Conservation (phyloP, 2,888 invertebrate genomes). For the Dermolepida albohirtum region DNA sequence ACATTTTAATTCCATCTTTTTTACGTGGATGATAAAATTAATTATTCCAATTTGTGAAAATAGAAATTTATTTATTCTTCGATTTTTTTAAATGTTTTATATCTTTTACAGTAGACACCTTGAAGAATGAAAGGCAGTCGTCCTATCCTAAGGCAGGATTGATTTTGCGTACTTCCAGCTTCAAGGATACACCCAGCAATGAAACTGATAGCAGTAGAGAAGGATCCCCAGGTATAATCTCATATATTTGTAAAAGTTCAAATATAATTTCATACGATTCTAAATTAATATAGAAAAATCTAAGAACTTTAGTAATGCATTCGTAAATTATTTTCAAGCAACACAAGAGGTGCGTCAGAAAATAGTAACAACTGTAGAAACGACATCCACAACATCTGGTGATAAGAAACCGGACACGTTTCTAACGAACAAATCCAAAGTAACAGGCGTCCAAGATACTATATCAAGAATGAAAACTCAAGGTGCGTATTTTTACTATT, state of each 20-base stretch:
- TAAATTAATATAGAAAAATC: too few species aligned
- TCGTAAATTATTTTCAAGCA: background rate
- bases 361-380: constrained; percentile 43
- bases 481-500: constrained; percentile 60
- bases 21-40: too few species aligned
- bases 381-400: constrained; percentile 45
- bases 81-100: background rate
- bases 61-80: too few species aligned
- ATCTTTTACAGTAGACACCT: constrained; percentile 66
- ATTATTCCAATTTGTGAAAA: too few species aligned
- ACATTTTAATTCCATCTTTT: background rate
- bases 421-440: constrained; percentile 77
- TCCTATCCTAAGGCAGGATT: constrained; percentile 80
- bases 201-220: constrained; percentile 50
- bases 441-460: constrained; percentile 81
- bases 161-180: constrained; percentile 75
- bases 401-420: constrained; percentile 69
- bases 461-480: constrained; percentile 80
- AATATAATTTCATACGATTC: too few species aligned
- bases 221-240: constrained; percentile 55
- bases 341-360: constrained; percentile 19
- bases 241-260: background rate
- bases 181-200: constrained; percentile 65
- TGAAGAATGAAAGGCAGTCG: constrained; percentile 68
- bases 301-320: too few species aligned